Percentiles rank a stretch among this genome's conserved stretches.
Evolutionary conservation across 64 coral and sea anemone genomes (phyloP).

Genomic region (Stylophora pistillata): DNA sequence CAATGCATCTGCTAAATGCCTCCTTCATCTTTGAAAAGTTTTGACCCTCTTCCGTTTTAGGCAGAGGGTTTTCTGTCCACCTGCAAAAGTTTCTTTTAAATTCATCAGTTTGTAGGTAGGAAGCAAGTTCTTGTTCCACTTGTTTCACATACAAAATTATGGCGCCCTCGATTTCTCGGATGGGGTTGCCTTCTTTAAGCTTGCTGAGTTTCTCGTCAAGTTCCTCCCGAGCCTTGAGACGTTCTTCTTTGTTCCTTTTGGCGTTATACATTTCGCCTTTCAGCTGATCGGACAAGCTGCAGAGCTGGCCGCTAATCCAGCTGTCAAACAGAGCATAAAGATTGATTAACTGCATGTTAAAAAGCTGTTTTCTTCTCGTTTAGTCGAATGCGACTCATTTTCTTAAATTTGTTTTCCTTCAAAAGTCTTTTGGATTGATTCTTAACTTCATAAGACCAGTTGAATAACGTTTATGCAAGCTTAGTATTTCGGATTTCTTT

Average conservation of each 20-base stretch:
- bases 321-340: not conserved
- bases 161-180: not conserved
- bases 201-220: not conserved
- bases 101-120: not conserved
- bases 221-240: not conserved
- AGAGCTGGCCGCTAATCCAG: not conserved
- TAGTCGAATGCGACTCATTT: too few species aligned
- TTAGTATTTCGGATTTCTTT: too few species aligned
- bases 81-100: not conserved
- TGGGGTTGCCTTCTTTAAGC: not conserved
- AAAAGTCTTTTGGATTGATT: too few species aligned
- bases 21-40: not conserved
- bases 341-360: not conserved
- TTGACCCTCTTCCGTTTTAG: not conserved
- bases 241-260: not conserved
- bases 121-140: not conserved
- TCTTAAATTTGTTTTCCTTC: too few species aligned
- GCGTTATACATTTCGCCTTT: not conserved
- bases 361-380: not conserved
- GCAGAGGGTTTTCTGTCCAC: not conserved
- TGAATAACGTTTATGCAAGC: too few species aligned
- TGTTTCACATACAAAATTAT: not conserved
- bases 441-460: too few species aligned
- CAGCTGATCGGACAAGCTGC: not conserved
- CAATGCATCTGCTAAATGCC: not conserved